Evolutionary conservation across 2,888 invertebrate species (phyloP).

Genomic region (Parnassius mnemosyne): DNA sequence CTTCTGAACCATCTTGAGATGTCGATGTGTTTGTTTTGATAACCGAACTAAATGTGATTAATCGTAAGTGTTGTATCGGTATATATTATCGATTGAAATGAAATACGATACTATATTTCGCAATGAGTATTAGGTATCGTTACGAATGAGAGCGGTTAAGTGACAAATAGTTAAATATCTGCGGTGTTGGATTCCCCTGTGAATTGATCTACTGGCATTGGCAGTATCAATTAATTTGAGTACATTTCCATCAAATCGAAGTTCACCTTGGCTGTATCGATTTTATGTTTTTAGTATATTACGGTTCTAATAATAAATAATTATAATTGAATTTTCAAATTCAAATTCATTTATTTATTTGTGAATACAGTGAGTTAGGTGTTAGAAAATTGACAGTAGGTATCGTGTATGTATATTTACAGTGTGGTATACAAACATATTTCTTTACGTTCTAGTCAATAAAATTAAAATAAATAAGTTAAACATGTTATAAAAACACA

Average conservation of each 20-base stretch:
- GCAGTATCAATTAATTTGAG: slow-evolving; percentile 13
- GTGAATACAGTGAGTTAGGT: no score
- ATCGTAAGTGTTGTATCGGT: not conserved
- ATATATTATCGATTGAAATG: slow-evolving; percentile 15
- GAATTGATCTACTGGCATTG: slow-evolving; percentile 13
- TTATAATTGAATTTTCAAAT: not conserved
- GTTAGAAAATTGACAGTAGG: no score
- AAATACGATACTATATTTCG: slow-evolving; percentile 13
- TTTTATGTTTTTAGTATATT: not conserved
- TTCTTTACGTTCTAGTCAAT: no score
- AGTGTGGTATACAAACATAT: no score
- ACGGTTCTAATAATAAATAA: not conserved
- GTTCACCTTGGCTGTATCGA: slow-evolving; percentile 12
- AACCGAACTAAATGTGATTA: slow-evolving; percentile 8
- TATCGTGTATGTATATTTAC: no score
- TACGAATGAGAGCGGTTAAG: slow-evolving; percentile 24
- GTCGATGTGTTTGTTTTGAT: not conserved
- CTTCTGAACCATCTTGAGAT: slow-evolving; percentile 27
- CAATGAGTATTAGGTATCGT: slow-evolving; percentile 13
- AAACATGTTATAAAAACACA: no score
- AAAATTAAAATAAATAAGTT: no score
- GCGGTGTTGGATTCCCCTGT: slow-evolving; percentile 19
- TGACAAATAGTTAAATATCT: slow-evolving; percentile 25
- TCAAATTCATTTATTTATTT: no score
- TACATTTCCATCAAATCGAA: slow-evolving; percentile 11